phyloP scores from a whole-genome alignment of 2,888 invertebrate genomes.

The Loripinus fragilis region DNA sequence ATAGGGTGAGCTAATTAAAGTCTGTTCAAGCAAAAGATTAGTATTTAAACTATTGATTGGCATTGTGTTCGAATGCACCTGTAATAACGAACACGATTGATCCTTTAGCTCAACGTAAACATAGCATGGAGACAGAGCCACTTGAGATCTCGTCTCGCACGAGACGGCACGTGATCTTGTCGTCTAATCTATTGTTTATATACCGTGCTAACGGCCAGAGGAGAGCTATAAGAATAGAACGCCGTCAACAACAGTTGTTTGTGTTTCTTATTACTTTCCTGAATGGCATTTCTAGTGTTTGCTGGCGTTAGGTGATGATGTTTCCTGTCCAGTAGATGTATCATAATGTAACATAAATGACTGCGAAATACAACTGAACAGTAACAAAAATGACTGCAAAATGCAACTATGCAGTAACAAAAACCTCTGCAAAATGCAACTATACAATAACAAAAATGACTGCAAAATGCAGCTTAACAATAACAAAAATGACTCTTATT shows the following conservation, averaged over 20 bases:
- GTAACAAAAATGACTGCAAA: too few species aligned
- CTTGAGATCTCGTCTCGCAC: constrained; percentile 14
- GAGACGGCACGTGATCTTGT: constrained; percentile 4
- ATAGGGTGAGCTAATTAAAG: constrained; percentile 5
- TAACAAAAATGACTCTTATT: too few species aligned
- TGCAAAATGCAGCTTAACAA: too few species aligned
- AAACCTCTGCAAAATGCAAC: too few species aligned
- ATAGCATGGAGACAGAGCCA: constrained; percentile 11
- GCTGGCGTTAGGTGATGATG: too few species aligned
- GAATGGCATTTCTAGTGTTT: too few species aligned
- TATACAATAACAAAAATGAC: too few species aligned
- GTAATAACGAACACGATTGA: constrained; percentile 1
- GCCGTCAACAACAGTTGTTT: background rate
- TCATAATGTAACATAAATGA: too few species aligned
- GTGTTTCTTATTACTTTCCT: background rate
- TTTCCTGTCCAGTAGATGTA: too few species aligned
- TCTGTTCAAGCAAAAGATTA: constrained; percentile 21
- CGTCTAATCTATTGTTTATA: constrained; percentile 18
- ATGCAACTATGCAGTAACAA: too few species aligned
- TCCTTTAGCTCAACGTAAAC: constrained; percentile 15
- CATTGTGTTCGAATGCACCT: constrained; percentile 18
- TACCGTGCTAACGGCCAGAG: background rate
- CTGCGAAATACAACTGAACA: too few species aligned
- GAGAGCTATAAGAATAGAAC: background rate
- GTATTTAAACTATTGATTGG: constrained; percentile 21